A percentile compares a stretch with the other conserved stretches of the same genome.
These are phyloP conservation scores for Melikaiella ostensackeni DNA, from an alignment of 2,888 invertebrate species.

Conservation along the genomic window DNA sequence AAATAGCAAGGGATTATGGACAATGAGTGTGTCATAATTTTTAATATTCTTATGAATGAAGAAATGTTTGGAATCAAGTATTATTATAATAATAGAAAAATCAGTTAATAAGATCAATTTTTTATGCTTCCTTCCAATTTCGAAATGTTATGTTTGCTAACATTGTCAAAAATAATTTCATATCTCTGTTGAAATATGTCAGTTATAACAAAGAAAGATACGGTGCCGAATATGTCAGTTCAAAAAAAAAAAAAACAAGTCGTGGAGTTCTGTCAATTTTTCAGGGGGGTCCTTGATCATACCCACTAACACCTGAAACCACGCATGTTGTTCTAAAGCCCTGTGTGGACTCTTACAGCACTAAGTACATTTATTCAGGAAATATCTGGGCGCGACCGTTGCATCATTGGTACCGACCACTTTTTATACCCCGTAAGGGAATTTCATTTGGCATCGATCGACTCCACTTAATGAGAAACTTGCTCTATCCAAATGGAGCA, in stretches of 20 bases:
- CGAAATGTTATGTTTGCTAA: background rate
- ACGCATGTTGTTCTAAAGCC: conserved; percentile 43
- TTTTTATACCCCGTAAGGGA: conserved; percentile 75
- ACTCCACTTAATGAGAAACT: conserved; percentile 51
- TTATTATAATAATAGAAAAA: too few species aligned
- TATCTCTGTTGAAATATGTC: background rate
- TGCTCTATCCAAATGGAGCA: conserved; percentile 61
- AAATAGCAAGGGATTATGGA: too few species aligned
- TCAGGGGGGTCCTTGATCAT: background rate
- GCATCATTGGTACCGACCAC: conserved; percentile 65
- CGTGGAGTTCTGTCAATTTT: background rate
- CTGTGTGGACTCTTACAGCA: conserved; percentile 50
- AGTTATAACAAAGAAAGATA: background rate
- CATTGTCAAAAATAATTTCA: background rate
- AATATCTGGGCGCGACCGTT: conserved; percentile 72
- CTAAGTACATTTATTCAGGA: conserved; percentile 69
- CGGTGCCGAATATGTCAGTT: background rate
- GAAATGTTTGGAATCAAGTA: too few species aligned
- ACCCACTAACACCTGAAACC: background rate
- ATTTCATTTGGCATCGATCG: conserved; percentile 65
- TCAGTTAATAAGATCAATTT: background rate
- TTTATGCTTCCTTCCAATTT: background rate
- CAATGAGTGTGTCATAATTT: too few species aligned
- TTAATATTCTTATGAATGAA: too few species aligned
- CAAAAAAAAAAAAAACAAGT: background rate